Conservation (phyloP, 2,113 vertebrate species). For the Petrocephalus zakoni region DNA sequence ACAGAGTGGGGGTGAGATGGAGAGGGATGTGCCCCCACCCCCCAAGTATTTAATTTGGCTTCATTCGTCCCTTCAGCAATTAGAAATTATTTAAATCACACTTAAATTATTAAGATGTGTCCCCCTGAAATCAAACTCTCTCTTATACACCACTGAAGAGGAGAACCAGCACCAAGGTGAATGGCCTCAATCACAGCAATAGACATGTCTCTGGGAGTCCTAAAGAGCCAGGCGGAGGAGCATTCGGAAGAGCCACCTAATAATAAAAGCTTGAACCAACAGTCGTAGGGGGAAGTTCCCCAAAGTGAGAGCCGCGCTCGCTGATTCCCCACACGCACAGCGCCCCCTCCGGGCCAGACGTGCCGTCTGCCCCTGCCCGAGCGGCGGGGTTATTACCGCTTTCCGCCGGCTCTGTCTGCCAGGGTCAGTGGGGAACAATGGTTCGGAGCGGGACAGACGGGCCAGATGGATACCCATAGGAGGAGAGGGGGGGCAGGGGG, state of each 20-base stretch:
- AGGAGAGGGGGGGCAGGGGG: neutral
- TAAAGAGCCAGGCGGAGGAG: neutral
- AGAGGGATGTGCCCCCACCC: too few relatives aligned
- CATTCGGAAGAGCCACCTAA: neutral
- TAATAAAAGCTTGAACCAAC: neutral
- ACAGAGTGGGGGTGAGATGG: neutral
- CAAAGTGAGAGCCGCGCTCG: neutral
- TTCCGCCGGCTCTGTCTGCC: constrained; percentile 44
- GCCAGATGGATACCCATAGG: constrained; percentile 34
- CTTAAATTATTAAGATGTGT: neutral
- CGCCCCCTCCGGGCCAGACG: constrained; percentile 51
- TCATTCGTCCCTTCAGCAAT: neutral
- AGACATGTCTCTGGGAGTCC: neutral
- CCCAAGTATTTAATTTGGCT: neutral
- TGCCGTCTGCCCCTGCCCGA: constrained; percentile 53
- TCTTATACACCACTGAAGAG: neutral
- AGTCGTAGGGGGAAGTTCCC: neutral
- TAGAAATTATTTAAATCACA: neutral
- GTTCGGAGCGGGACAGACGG: neutral
- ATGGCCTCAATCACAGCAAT: neutral
- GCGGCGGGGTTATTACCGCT: constrained; percentile 57
- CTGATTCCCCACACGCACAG: neutral
- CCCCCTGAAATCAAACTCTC: neutral
- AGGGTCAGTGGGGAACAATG: constrained; percentile 46
- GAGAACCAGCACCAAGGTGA: neutral